These are phyloP conservation scores for Cricetomys ansorgei DNA, from an alignment of 2,113 vertebrate genomes.

Conservation along the genomic window DNA sequence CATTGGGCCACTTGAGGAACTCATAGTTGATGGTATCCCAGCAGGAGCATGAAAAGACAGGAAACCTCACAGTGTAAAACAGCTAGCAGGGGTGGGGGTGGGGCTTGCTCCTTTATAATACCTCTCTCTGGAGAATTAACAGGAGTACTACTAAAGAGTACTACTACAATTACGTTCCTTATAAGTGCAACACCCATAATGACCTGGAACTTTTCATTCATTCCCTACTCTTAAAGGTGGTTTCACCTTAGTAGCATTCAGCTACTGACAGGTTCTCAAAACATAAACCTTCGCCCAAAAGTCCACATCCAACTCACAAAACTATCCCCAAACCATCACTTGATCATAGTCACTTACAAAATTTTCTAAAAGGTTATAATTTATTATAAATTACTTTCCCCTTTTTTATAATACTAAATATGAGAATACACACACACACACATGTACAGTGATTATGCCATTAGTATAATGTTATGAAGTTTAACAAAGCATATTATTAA, in stretches of 20 bases:
- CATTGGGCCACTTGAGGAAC: neutral
- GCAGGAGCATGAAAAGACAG: neutral
- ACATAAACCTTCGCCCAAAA: neutral
- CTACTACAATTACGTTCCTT: neutral
- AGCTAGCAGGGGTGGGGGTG: neutral
- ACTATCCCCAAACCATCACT: neutral
- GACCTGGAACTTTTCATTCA: no score
- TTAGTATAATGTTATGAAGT: neutral
- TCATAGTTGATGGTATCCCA: no score
- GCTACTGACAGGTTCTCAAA: neutral
- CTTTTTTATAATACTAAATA: neutral
- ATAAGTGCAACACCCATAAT: neutral
- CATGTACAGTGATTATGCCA: neutral
- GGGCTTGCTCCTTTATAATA: neutral
- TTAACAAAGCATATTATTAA: neutral
- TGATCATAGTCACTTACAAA: neutral
- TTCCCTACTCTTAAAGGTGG: neutral
- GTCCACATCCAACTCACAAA: neutral
- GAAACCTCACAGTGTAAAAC: neutral
- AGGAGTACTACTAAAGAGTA: neutral
- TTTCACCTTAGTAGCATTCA: no score
- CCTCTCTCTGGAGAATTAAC: neutral
- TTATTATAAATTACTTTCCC: neutral
- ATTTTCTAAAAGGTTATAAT: neutral
- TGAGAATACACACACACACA: neutral